Evolutionary conservation across 2,797 vertebrate genomes (phyloP).

Genomic region (Sebastes matsubarae): DNA sequence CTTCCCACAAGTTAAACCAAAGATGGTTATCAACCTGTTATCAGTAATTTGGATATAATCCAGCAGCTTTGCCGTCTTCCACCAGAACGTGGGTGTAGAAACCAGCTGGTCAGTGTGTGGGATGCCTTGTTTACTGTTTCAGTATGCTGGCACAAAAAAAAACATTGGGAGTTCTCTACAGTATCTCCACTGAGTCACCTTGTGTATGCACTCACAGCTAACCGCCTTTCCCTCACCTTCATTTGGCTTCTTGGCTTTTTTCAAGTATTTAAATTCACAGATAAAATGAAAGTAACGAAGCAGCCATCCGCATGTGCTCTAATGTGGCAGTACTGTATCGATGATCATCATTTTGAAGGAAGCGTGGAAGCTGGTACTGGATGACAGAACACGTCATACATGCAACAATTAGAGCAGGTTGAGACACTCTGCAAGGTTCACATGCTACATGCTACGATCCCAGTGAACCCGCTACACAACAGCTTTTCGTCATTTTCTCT

Average conservation of each 20-base stretch:
- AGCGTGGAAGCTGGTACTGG: neutral
- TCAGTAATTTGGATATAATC: conserved; percentile 69
- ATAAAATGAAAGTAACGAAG: neutral
- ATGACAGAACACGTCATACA: conserved; percentile 6
- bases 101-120: conserved; percentile 83
- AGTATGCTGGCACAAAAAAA: conserved; percentile 66
- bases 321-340: neutral
- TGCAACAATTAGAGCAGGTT: conserved; percentile 15
- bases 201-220: conserved; percentile 24
- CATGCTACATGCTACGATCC: neutral
- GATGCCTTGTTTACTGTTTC: conserved; percentile 79
- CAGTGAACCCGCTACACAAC: fast-evolving
- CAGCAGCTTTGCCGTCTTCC: conserved; percentile 75
- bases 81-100: conserved; percentile 79
- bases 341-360: neutral
- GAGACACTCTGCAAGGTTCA: neutral
- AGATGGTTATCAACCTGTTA: conserved; percentile 65
- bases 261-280: conserved; percentile 5
- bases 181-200: conserved; percentile 52
- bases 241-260: conserved; percentile 18
- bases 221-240: conserved; percentile 7
- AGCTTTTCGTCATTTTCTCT: too few relatives aligned
- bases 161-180: conserved; percentile 58
- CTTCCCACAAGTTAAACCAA: conserved; percentile 49
- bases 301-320: neutral